These are phyloP conservation scores for silkworm (Bombyx mori) DNA, from an alignment of 1,140 invertebrate genomes.

Conservation along the genomic window DNA sequence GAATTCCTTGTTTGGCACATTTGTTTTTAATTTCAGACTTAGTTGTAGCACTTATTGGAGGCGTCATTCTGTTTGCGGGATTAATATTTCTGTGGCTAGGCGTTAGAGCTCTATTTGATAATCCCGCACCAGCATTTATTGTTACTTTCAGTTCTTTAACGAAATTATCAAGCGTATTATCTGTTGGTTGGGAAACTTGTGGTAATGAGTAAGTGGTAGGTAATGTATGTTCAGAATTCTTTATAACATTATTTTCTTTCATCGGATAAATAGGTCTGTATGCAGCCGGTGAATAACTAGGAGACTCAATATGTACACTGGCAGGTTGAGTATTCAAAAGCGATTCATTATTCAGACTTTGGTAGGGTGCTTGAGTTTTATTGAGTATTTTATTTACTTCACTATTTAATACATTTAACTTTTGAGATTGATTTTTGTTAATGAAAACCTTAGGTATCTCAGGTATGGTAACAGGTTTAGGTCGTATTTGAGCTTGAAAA, in stretches of 20 bases:
- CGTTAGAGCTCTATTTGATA: neutral
- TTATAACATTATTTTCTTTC: too few species aligned
- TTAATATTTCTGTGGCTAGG: slow-evolving; percentile 2
- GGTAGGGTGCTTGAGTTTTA: neutral
- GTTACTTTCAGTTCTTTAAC: slow-evolving; percentile 36
- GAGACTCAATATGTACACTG: too few species aligned
- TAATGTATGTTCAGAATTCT: too few species aligned
- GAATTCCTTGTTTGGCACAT: slow-evolving; percentile 27
- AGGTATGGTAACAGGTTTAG: slow-evolving; percentile 17
- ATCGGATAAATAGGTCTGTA: too few species aligned
- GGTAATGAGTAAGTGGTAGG: too few species aligned
- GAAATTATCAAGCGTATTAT: slow-evolving; percentile 25
- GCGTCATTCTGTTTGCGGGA: slow-evolving; percentile 13
- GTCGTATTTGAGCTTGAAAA: slow-evolving; percentile 8
- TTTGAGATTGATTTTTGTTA: slow-evolving; percentile 27
- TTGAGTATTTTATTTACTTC: slow-evolving; percentile 15
- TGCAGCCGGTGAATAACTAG: too few species aligned
- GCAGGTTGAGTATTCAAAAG: too few species aligned
- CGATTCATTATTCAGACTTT: too few species aligned
- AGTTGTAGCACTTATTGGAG: slow-evolving; percentile 5
- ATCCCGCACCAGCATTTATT: slow-evolving; percentile 33
- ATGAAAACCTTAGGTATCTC: slow-evolving; percentile 27
- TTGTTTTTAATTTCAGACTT: slow-evolving; percentile 19
- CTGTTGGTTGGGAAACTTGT: too few species aligned
- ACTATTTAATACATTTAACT: slow-evolving; percentile 13